Percentiles rank a stretch among this genome's conserved stretches.
Evolutionary conservation across 1,140 invertebrate genomes (phyloP).

Genomic region (Bombus superbus): DNA sequence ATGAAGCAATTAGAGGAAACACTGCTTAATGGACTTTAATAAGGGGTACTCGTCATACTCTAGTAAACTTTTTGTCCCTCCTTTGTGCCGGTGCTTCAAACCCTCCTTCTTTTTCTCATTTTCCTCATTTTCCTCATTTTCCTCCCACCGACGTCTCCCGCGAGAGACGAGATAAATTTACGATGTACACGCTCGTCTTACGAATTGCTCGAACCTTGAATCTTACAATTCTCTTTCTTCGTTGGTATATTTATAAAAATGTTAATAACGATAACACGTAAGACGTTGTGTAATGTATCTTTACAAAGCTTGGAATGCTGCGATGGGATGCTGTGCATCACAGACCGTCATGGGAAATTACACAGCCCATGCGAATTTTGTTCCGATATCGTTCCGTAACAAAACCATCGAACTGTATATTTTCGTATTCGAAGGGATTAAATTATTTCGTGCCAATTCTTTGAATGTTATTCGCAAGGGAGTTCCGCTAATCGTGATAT

Average conservation of each 20-base stretch:
- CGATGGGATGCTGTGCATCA: too few relatives aligned
- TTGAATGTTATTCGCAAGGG: neutral
- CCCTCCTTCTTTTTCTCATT: neutral
- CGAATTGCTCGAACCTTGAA: neutral
- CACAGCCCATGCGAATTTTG: too few relatives aligned
- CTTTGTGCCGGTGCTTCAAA: neutral
- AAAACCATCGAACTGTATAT: neutral
- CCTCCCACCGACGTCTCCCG: neutral
- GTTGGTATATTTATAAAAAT: neutral
- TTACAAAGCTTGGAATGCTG: rapidly evolving
- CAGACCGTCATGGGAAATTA: too few relatives aligned
- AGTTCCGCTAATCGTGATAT: neutral
- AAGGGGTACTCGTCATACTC: slow-evolving; percentile 51
- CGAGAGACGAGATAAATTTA: neutral
- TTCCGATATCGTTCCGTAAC: too few relatives aligned
- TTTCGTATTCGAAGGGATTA: neutral
- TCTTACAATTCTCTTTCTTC: neutral
- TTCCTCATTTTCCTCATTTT: neutral
- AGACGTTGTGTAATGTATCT: neutral
- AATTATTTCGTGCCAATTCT: neutral
- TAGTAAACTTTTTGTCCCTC: slow-evolving; percentile 9
- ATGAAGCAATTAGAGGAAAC: slow-evolving; percentile 57
- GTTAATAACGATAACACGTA: neutral
- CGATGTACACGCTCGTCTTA: neutral
- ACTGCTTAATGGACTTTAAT: slow-evolving; percentile 58